Percentiles rank a stretch among this genome's conserved stretches.
Evolutionary conservation across 2,888 invertebrate species (phyloP).

Genomic region (Meta bourneti): DNA sequence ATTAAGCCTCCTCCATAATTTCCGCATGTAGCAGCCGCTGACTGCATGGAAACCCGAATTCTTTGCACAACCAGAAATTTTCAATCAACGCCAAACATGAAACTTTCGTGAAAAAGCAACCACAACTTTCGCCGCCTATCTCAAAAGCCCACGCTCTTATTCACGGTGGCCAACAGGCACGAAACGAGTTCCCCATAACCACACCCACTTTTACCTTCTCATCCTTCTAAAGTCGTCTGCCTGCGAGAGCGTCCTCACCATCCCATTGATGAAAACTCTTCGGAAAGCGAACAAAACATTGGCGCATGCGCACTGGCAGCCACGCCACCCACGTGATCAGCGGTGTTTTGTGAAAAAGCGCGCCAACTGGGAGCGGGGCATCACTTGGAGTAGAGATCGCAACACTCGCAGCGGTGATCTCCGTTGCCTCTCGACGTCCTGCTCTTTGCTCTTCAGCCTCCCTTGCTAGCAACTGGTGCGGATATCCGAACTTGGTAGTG

Average conservation of each 20-base stretch:
- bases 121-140: neutral
- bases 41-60: too few species aligned
- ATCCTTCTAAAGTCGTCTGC: neutral
- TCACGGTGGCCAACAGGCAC: neutral
- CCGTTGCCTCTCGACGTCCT: neutral
- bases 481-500: too few species aligned
- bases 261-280: constrained; percentile 45
- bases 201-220: neutral
- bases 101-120: too few species aligned
- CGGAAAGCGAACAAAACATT: constrained; percentile 4
- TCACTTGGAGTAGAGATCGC: neutral
- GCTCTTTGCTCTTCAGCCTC: neutral
- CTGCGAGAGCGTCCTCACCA: neutral
- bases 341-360: constrained; percentile 36
- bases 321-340: constrained; percentile 27
- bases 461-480: constrained; percentile 26
- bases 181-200: neutral
- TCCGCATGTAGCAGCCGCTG: too few species aligned
- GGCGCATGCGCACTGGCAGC: constrained; percentile 37
- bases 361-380: constrained; percentile 13
- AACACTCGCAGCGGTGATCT: neutral
- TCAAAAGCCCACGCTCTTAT: neutral
- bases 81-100: too few species aligned
- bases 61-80: too few species aligned
- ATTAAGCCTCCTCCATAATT: too few species aligned